Evolutionary conservation across 2,113 vertebrate species (phyloP).

Genomic region (Neogale vison): DNA sequence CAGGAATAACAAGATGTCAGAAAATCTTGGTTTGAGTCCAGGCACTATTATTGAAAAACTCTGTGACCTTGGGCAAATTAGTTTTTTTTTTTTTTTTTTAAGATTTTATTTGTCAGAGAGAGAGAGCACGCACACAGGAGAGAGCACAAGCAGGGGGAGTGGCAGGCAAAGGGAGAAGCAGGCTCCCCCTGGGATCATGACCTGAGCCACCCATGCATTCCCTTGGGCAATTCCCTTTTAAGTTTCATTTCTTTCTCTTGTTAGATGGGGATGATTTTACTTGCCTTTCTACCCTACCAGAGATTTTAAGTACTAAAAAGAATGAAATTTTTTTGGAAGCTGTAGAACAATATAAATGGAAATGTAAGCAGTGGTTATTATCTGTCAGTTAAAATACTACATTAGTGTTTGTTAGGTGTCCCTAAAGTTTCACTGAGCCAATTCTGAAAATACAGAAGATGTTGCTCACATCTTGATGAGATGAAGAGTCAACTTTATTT

Average conservation of each 20-base stretch:
- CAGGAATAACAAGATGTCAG: neutral
- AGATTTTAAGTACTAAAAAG: neutral
- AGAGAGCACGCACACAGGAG: too few species aligned
- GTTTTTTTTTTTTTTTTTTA: too few species aligned
- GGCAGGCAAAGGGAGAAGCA: too few species aligned
- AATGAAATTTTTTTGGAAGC: constrained; percentile 2
- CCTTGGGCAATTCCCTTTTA: neutral
- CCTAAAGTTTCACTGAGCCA: neutral
- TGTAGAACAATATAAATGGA: neutral
- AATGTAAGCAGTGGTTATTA: neutral
- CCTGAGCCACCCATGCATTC: too few species aligned
- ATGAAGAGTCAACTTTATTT: neutral
- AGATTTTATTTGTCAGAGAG: too few species aligned
- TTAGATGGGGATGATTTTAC: neutral
- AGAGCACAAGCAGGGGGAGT: too few species aligned
- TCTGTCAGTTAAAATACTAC: neutral
- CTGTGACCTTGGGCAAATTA: neutral
- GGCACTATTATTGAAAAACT: neutral
- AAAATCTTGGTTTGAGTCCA: neutral
- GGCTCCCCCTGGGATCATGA: too few species aligned
- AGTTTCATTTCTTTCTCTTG: neutral
- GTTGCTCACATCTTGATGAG: neutral
- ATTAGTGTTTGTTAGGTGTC: neutral
- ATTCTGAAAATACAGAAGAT: neutral
- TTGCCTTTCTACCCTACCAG: neutral